Evolutionary conservation across 2,888 invertebrate species (phyloP).

Genomic region (Dendrolimus pini): DNA sequence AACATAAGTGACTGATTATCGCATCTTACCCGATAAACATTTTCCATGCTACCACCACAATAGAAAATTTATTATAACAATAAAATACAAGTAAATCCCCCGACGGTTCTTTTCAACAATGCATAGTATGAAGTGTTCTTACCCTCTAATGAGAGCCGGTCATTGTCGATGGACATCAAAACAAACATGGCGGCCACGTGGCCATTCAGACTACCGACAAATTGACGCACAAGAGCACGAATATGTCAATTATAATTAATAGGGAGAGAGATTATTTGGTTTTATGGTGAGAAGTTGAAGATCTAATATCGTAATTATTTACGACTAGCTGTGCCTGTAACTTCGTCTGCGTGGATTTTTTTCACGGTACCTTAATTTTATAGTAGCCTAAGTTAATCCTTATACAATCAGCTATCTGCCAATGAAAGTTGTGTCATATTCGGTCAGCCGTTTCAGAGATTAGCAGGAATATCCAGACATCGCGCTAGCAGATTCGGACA

Average conservation of each 20-base stretch:
- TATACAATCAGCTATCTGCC: no score
- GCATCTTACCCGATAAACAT: no score
- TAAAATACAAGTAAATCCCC: background rate
- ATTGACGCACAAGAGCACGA: conserved; percentile 56
- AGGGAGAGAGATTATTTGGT: conserved; percentile 25
- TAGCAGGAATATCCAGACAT: no score
- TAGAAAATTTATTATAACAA: background rate
- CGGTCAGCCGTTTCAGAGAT: no score
- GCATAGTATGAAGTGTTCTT: background rate
- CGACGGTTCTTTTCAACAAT: background rate
- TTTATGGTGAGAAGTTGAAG: background rate
- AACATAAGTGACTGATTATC: no score
- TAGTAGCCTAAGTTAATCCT: no score
- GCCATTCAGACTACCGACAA: conserved; percentile 52
- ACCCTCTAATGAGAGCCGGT: conserved; percentile 41
- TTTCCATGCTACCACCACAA: no score
- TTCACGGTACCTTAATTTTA: background rate
- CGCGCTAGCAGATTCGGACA: no score
- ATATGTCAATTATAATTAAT: conserved; percentile 76
- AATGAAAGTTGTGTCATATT: no score
- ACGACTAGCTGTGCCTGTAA: background rate
- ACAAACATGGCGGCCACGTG: conserved; percentile 65
- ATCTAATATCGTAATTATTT: background rate
- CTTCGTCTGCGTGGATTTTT: background rate
- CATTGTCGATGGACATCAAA: conserved; percentile 63